Conservation (phyloP, 2,797 vertebrate genomes). For the Siniperca scherzeri region DNA sequence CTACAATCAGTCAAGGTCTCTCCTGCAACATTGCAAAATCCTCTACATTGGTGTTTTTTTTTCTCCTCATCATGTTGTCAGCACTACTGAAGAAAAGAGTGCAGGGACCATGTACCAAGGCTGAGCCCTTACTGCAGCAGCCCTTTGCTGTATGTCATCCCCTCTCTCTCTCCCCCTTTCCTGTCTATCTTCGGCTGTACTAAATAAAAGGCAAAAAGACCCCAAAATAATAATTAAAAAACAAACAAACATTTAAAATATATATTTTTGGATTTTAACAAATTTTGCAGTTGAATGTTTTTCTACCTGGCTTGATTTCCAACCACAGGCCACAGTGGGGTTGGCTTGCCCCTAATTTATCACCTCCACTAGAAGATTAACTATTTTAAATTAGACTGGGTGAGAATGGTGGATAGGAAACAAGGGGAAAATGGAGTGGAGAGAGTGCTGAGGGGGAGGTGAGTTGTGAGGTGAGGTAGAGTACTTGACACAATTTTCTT, state of each 20-base stretch:
- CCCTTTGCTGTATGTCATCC: too few species aligned
- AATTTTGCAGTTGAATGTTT: background rate
- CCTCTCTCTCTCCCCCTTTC: too few species aligned
- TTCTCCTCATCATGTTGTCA: too few species aligned
- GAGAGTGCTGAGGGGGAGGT: constrained; percentile 32
- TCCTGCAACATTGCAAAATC: constrained; percentile 5
- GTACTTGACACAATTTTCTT: constrained; percentile 68
- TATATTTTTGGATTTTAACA: background rate
- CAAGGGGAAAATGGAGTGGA: constrained; percentile 1
- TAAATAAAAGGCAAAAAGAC: too few species aligned
- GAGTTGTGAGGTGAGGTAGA: constrained; percentile 54
- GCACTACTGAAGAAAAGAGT: background rate
- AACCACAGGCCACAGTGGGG: background rate
- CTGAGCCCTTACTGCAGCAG: too few species aligned
- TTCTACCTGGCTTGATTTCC: background rate
- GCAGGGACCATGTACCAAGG: too few species aligned
- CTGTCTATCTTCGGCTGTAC: too few species aligned
- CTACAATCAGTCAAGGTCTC: background rate
- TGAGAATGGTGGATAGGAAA: constrained; percentile 7
- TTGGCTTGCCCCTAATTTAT: background rate
- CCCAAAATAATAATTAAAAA: too few species aligned
- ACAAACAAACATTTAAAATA: background rate
- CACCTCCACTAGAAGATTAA: constrained; percentile 32
- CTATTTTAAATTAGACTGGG: constrained; percentile 18
- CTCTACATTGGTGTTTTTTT: background rate